A percentile compares a stretch with the other conserved stretches of the same genome.
Conservation (phyloP, 2,113 vertebrate species). For the Daboia siamensis region DNA sequence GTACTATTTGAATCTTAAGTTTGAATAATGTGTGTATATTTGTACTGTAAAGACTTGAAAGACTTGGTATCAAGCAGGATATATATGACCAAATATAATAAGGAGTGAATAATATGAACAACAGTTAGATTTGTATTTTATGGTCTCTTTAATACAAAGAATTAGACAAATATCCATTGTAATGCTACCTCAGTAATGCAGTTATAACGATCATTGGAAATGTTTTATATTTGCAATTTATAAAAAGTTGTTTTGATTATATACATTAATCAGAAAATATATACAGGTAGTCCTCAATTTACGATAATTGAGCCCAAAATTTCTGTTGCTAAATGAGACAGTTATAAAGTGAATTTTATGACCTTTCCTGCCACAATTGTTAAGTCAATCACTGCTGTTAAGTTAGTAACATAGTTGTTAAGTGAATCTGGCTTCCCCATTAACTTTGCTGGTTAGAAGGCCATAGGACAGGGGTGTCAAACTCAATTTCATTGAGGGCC, state of each 20-base stretch:
- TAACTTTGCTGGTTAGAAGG: not conserved
- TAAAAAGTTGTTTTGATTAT: not conserved
- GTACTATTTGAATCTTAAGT: not conserved
- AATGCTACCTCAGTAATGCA: conserved; percentile 10
- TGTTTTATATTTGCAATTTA: conserved; percentile 16
- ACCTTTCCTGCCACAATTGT: not conserved
- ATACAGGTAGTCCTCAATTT: not conserved
- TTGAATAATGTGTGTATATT: not conserved
- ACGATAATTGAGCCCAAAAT: not conserved
- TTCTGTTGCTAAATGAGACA: not conserved
- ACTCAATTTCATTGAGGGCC: no score
- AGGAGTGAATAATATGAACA: conserved; percentile 29
- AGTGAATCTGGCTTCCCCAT: not conserved
- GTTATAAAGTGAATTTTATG: not conserved
- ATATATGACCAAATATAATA: conserved; percentile 17
- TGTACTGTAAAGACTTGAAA: conserved; percentile 40
- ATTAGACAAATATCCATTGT: conserved; percentile 1
- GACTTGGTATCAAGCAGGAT: conserved; percentile 36
- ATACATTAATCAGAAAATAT: not conserved
- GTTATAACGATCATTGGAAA: conserved; percentile 26
- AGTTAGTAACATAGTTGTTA: not conserved
- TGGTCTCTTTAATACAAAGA: conserved; percentile 39
- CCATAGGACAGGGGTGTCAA: no score
- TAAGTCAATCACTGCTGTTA: not conserved
- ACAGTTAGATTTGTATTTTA: conserved; percentile 31